A percentile compares a stretch with the other conserved stretches of the same genome.
These are phyloP conservation scores for Agapornis roseicollis DNA, from an alignment of 2,113 vertebrate species.

Conservation along the genomic window DNA sequence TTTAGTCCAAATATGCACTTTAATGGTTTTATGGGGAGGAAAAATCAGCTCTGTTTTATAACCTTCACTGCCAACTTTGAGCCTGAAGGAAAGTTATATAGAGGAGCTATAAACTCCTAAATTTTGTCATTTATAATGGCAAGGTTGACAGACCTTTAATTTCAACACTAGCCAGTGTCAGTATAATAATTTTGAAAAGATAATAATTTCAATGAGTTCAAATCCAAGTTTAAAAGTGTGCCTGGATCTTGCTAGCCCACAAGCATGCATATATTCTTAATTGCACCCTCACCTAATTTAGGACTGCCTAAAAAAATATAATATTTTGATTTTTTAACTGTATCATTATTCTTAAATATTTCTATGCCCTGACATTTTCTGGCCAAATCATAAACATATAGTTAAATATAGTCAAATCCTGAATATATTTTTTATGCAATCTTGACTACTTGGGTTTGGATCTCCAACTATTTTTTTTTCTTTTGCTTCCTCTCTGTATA, in stretches of 20 bases:
- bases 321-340: constrained; percentile 14
- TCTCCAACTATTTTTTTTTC: constrained; percentile 41
- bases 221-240: not conserved
- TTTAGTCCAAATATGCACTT: not conserved
- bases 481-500: constrained; percentile 36
- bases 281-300: constrained; percentile 20
- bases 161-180: constrained; percentile 34
- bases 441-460: constrained; percentile 31
- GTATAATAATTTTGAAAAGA: constrained; percentile 39
- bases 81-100: constrained; percentile 61
- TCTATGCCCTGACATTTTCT: constrained; percentile 49
- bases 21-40: not conserved
- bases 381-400: not conserved
- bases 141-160: constrained; percentile 34
- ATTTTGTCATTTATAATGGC: constrained; percentile 35
- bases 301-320: not conserved
- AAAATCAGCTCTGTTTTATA: constrained; percentile 38
- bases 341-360: constrained; percentile 32
- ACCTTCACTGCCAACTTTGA: constrained; percentile 10
- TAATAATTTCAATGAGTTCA: constrained; percentile 46
- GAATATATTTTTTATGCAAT: constrained; percentile 42
- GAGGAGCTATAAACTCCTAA: constrained; percentile 61
- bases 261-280: constrained; percentile 1
- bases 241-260: not conserved
- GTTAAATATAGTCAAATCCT: constrained; percentile 23